Conservation (phyloP, 1,140 invertebrate genomes). For the Drosophila pachea region DNA sequence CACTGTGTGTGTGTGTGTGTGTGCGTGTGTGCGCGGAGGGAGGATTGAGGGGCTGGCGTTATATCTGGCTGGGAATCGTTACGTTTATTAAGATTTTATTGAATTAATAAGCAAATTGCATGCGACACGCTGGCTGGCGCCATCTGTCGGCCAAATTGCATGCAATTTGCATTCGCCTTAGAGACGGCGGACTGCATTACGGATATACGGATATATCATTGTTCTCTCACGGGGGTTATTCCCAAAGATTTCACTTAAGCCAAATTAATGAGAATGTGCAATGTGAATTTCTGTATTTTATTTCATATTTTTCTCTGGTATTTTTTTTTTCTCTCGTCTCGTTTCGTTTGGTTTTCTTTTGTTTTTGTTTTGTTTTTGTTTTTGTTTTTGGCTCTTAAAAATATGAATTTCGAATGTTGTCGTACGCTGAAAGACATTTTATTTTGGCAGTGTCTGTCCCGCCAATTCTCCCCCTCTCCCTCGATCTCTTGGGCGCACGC, state of each 20-base stretch:
- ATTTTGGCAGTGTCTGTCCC: conserved; percentile 63
- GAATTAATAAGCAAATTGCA: conserved; percentile 76
- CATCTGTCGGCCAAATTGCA: conserved; percentile 63
- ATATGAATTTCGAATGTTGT: conserved; percentile 25
- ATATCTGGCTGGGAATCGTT: conserved; percentile 16
- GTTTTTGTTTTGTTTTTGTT: conserved; percentile 34
- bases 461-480: neutral
- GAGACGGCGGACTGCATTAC: neutral
- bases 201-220: conserved; percentile 28
- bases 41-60: neutral
- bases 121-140: conserved; percentile 72
- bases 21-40: neutral
- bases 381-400: conserved; percentile 31
- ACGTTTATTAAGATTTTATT: conserved; percentile 66
- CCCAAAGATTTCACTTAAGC: conserved; percentile 30
- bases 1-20: too few species aligned
- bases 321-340: conserved; percentile 18
- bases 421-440: conserved; percentile 55
- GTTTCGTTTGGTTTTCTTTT: conserved; percentile 20
- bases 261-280: conserved; percentile 53
- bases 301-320: conserved; percentile 31
- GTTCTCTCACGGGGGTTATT: conserved; percentile 50
- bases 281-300: conserved; percentile 38
- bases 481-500: conserved; percentile 23
- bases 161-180: conserved; percentile 40